Evolutionary conservation across 37 sponge, comb jelly and placozoan genomes (phyloP), one percentile per base, ranked within the genome.

Genomic region (Oopsacas minuta): DNA sequence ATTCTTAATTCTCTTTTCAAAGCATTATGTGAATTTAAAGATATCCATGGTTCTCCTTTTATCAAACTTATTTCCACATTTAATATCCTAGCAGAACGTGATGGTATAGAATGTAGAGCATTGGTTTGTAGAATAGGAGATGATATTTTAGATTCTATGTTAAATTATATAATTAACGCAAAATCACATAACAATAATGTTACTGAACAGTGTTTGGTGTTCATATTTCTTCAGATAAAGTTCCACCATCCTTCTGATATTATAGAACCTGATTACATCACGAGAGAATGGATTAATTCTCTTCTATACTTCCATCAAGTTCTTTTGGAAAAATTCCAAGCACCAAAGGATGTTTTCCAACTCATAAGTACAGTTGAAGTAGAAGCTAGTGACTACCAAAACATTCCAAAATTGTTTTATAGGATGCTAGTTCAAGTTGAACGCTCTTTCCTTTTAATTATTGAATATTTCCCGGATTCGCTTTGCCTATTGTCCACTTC

Each of bases 371-470:
- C 49, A 17, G 49, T 61, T 20, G 22, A 32, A 12, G 5, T 61
- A 10, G 20, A 61, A 5, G 28, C 22, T 34, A 61, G 28, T 3
- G 75, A n/a, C 22, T 61, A 25, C 22, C 1, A 10, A 5, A 10
- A 61, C 7, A 12, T 61, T 3, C 30, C 7, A 5, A 10, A 61
- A 20, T 25, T 61, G 30, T n/a, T 61, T 61, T 61, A 32, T 34
- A 61, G 75, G 32, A 25, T 61, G 75, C 28, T 61, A 61, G 75
- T 61, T 61, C 75, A 61, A 61, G 75, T 61, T 61, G 30, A 32
- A 5, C 22, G 75, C 22, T 10, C 17, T 10, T 61, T 20, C 75
- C 75, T 32, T 3, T 12, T 61, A 61, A 61, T 61, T 3, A n/a
- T 3, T 10, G 30, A 32, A 3, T 25, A 61, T 61, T 61, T 12